Base-by-base conservation (phyloP, 2,113 vertebrate species). In the Myocastor coypus region DNA sequence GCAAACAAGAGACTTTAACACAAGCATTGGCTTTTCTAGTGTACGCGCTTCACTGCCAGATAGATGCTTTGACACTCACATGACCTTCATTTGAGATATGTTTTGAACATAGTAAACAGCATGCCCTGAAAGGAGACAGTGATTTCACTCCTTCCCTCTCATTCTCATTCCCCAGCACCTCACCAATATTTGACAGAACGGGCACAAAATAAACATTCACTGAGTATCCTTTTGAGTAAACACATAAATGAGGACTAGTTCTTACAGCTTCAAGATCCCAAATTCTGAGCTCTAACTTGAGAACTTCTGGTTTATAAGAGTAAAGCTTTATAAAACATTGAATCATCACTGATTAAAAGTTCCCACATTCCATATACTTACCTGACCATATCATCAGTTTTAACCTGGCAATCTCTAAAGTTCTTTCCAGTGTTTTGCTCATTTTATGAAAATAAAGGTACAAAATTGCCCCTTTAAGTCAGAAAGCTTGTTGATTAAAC, bases 41-140 rank as follows among this genome's bases (percentile, higher is more conserved):
- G 75, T 78, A 75, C 13, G 57, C 34, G 50, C 92, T 66, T 82
- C 32, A 46, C 34, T 83, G 40, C 40, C 59, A 87, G n/a, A 50
- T 40, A 64, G n/a, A 63, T 81, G 28, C 64, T 95, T 92, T 90
- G 42, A 50, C 75, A 84, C 80, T 50, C 94, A 59, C 20, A 22
- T 55, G 12, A 55, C 13, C 34, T 95, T 90, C 34, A 71, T 85
- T 85, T 80, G 94, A 77, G 46, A n/a, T 66, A 11, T 40, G 77
- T 87, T 92, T 92, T 89, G 14, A 77, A 42, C 32, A 32, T 17
- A 77, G 89, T 92, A 30, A 46, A 55, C 30, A 42, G 10, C 55
- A 59, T 50, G 66, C 5, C 17, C 0, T 16, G 34, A 88, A 94
- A 66, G n/a, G 91, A 42, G 90, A 57, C 28, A 81, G 78, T 50